Evolutionary conservation across 2,797 vertebrate genomes (phyloP), one percentile per base, ranked within the genome.

Genomic region (Acanthornis magna): DNA sequence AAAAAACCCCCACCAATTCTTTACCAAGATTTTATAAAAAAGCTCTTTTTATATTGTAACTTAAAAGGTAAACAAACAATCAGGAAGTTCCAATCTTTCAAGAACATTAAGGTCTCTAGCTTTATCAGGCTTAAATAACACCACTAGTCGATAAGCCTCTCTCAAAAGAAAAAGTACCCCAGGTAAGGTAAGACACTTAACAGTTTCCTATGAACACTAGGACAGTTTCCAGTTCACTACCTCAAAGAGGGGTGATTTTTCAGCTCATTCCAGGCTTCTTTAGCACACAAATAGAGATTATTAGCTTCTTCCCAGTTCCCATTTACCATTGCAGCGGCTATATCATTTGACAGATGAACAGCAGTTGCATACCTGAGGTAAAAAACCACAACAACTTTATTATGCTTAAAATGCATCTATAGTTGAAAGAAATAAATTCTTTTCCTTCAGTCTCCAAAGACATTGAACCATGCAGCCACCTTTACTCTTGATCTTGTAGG

Each of bases 281-380:
- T 99, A 57, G 99, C 98, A 67, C 85, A 47, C 25, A 84, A 77
- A 71, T 98, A 99, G 10, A 99, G 98, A 53, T 93, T 81, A 77
- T 98, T 91, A 30, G 99, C 99, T 43, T 98, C 98, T 47, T 98
- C 97, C 99, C 99, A 99, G 89, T 98, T 98, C 54, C 99, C 98
- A 16, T 91, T 97, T 84, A 98, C 98, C 99, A 99, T 98, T 2
- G 98, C 98, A 32, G 97, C 45, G 15, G 96, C 96, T 60, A 99
- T 93, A 61, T 99, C 99, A 55, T 98, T 98, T 90, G 99, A 98
- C n/a, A 94, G 91, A 93, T 98, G 97, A 81, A 98, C 98, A 22
- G 99, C 98, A 4, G 97, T 97, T 84, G 99, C 98, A 14, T 99
- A 99, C 53, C 99, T 98, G 94, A 19, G 13, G 30, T 34, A 16